Percentiles rank a stretch among this genome's conserved stretches.
Conservation (phyloP, 2,113 vertebrate genomes). For the Chinchilla lanigera region DNA sequence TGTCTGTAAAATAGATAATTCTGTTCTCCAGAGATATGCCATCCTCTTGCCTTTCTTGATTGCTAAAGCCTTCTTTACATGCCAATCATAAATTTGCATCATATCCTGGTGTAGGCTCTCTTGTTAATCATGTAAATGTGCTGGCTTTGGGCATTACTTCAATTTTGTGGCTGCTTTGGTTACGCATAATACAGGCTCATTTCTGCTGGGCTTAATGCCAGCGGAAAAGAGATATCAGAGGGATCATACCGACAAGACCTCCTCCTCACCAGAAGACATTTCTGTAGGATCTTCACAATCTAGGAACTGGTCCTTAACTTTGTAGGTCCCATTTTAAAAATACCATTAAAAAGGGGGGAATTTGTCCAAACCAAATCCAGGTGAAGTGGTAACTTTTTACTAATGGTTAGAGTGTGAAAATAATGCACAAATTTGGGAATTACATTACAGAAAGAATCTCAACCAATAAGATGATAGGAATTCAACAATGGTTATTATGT, state of each 20-base stretch:
- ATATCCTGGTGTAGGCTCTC: neutral
- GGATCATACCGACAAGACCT: neutral
- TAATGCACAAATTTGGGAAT: neutral
- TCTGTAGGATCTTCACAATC: neutral
- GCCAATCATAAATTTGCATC: neutral
- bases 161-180: neutral
- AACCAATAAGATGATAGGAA: no score
- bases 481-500: no score
- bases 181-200: neutral
- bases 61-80: neutral
- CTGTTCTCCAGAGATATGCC: neutral
- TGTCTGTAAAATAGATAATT: neutral
- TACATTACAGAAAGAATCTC: neutral
- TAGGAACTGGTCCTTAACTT: neutral
- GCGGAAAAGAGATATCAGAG: neutral
- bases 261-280: neutral
- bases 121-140: neutral
- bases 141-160: neutral
- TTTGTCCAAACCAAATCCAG: neutral
- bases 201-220: neutral
- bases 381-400: neutral
- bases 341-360: neutral
- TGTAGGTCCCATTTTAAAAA: neutral
- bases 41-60: neutral
- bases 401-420: neutral